Evolutionary conservation across 1,140 invertebrate genomes (phyloP).

Genomic region (Plodia interpunctella): DNA sequence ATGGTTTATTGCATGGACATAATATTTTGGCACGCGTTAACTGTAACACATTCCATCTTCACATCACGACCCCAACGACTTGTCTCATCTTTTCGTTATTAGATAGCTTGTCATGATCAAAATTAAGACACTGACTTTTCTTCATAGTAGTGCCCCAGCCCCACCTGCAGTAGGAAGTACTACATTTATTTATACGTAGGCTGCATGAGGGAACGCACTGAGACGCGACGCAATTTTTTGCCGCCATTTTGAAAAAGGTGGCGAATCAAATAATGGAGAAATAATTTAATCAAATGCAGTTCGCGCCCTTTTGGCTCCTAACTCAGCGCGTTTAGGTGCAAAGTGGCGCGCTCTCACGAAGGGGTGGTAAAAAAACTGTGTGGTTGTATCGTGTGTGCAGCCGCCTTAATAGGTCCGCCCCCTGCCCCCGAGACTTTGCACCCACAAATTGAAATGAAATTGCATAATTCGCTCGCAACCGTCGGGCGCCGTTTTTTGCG

Average conservation of each 20-base stretch:
- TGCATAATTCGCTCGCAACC: constrained; percentile 58
- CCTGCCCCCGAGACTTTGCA: constrained; percentile 27
- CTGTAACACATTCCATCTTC: no score
- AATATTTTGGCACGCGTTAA: no score
- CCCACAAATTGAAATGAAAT: constrained; percentile 63
- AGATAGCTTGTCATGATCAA: no score
- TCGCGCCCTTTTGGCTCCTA: constrained; percentile 30
- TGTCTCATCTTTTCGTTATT: no score
- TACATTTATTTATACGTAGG: constrained; percentile 15
- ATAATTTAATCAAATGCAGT: constrained; percentile 62
- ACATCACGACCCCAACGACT: no score
- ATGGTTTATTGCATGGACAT: no score
- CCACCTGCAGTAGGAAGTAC: no score
- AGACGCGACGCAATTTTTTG: constrained; percentile 29
- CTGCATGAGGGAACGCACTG: neutral
- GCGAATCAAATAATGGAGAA: constrained; percentile 72
- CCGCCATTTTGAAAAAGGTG: constrained; percentile 73
- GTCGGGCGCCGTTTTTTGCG: constrained; percentile 39
- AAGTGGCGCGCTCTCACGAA: constrained; percentile 29
- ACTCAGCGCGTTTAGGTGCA: constrained; percentile 33
- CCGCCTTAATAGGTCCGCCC: constrained; percentile 42
- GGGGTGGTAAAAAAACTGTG: constrained; percentile 55
- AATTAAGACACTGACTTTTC: no score
- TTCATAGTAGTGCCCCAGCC: no score
- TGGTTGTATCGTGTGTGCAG: constrained; percentile 51